Evolutionary conservation across 2,888 invertebrate species (phyloP).

Genomic region (Argyresthia albistria): DNA sequence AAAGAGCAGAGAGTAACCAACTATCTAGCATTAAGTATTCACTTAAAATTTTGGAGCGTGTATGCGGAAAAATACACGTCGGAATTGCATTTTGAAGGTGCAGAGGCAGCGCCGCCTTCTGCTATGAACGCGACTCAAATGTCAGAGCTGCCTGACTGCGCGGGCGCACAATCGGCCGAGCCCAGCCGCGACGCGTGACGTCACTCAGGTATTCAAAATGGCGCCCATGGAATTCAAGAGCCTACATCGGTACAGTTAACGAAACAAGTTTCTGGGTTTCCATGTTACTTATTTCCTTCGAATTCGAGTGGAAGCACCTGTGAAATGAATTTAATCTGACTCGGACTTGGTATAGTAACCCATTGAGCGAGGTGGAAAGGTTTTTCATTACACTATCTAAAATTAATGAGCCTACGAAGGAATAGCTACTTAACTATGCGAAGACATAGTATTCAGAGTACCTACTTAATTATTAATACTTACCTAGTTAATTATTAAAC

Average conservation of each 20-base stretch:
- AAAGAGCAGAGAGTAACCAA: constrained; percentile 59
- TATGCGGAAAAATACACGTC: constrained; percentile 48
- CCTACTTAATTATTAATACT: no score
- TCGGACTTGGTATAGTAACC: no score
- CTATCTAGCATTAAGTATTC: constrained; percentile 18
- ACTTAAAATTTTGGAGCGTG: constrained; percentile 31
- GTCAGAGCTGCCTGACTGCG: constrained; percentile 22
- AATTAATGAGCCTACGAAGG: no score
- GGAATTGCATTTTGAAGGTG: constrained; percentile 54
- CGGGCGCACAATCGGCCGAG: constrained; percentile 26
- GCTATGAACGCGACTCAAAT: constrained; percentile 55
- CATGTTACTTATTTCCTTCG: constrained; percentile 2
- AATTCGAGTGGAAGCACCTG: neutral
- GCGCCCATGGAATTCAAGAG: constrained; percentile 66
- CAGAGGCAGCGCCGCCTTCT: constrained; percentile 58
- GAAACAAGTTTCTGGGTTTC: neutral
- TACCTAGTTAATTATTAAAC: no score
- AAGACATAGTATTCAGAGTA: no score
- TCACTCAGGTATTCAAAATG: constrained; percentile 69
- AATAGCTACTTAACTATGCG: no score
- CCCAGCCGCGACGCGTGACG: constrained; percentile 55
- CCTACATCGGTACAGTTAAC: constrained; percentile 40
- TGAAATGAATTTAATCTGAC: neutral
- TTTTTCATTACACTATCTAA: no score
- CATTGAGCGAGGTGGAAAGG: no score